A percentile compares a stretch with the other conserved stretches of the same genome.
phyloP scores from a whole-genome alignment of 2,113 vertebrate genomes.

The Notarius quadriscutis region DNA sequence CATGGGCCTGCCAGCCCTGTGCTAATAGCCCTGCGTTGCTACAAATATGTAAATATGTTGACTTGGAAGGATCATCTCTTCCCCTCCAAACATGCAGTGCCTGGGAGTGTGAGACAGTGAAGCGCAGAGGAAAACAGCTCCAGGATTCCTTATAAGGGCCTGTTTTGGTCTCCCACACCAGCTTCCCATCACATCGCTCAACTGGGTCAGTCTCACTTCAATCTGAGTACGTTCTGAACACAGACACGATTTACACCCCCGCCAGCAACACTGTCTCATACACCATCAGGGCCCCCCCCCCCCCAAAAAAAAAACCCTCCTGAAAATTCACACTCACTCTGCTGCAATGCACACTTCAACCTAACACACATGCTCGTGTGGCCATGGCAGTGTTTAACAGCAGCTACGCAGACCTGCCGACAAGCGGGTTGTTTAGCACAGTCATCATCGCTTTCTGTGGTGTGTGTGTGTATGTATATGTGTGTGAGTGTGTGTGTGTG shows the following conservation, averaged over 20 bases:
- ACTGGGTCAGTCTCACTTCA: slow-evolving; percentile 67
- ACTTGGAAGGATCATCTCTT: slow-evolving; percentile 77
- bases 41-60: slow-evolving; percentile 83
- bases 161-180: slow-evolving; percentile 74
- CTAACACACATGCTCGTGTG: not conserved
- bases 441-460: slow-evolving; percentile 58
- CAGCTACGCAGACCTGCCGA: slow-evolving; percentile 33
- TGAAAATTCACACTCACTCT: slow-evolving; percentile 33
- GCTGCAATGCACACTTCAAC: slow-evolving; percentile 4
- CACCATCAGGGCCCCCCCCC: not conserved
- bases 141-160: slow-evolving; percentile 78
- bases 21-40: slow-evolving; percentile 68
- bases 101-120: slow-evolving; percentile 66
- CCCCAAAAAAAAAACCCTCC: not conserved
- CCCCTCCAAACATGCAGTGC: slow-evolving; percentile 62
- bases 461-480: slow-evolving; percentile 34
- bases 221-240: slow-evolving; percentile 27
- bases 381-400: slow-evolving; percentile 33
- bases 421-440: slow-evolving; percentile 42
- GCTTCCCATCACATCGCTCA: slow-evolving; percentile 75
- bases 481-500: slow-evolving; percentile 48
- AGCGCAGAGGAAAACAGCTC: slow-evolving; percentile 73
- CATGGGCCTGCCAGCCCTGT: slow-evolving; percentile 68
- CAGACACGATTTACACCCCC: slow-evolving; percentile 29
- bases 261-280: slow-evolving; percentile 18